Percentiles rank a stretch among this genome's conserved stretches.
Conservation (phyloP, 1,140 invertebrate species). For the Uloborus diversus region DNA sequence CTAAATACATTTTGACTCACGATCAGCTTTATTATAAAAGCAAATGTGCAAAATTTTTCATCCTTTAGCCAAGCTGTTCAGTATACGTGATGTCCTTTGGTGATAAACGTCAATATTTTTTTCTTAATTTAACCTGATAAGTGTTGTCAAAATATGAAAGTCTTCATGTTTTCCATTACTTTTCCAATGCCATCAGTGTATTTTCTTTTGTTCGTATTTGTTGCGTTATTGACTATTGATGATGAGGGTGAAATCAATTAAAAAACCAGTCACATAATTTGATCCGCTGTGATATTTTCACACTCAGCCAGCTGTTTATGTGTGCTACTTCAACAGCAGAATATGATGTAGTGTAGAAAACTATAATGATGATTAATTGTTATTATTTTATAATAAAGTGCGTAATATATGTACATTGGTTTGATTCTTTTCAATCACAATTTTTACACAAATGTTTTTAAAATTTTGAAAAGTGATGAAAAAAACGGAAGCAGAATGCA, state of each 20-base stretch:
- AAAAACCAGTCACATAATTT: conserved; percentile 32
- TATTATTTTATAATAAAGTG: conserved; percentile 50
- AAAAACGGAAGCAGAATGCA: too few species aligned
- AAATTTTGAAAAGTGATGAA: too few species aligned
- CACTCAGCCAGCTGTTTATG: conserved; percentile 7
- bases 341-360: conserved; percentile 12
- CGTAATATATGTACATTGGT: conserved; percentile 30
- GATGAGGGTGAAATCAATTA: not conserved
- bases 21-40: not conserved
- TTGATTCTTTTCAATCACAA: too few species aligned
- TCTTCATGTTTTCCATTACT: not conserved
- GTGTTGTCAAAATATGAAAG: not conserved
- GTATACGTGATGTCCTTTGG: not conserved
- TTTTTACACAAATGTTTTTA: too few species aligned
- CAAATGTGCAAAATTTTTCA: not conserved
- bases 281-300: conserved; percentile 44
- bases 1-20: not conserved
- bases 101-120: too few species aligned
- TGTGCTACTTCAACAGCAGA: not conserved
- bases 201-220: not conserved
- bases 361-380: conserved; percentile 5
- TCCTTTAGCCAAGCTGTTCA: not conserved
- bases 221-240: not conserved
- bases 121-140: not conserved
- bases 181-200: not conserved